phyloP scores from a whole-genome alignment of 2,797 vertebrate genomes.

The Spinus pinus region DNA sequence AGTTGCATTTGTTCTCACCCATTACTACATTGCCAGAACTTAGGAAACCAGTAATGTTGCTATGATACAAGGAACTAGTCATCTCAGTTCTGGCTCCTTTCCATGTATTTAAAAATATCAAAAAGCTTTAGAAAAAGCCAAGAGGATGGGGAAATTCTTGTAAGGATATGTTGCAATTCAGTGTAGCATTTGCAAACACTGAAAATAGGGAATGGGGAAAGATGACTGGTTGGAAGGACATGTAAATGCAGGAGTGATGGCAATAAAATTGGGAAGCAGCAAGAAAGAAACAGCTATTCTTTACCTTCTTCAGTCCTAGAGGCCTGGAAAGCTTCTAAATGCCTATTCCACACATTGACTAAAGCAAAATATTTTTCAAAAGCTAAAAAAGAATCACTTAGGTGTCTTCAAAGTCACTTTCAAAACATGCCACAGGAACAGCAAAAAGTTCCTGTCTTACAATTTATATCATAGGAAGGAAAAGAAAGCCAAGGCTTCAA shows the following conservation, averaged over 20 bases:
- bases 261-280: background rate
- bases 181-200: background rate
- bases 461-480: background rate
- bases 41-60: constrained; percentile 51
- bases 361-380: background rate
- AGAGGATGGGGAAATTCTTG: constrained; percentile 36
- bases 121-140: constrained; percentile 50
- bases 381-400: background rate
- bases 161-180: background rate
- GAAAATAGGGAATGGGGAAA: background rate
- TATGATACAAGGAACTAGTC: constrained; percentile 57
- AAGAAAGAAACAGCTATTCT: background rate
- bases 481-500: background rate
- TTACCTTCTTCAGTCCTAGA: background rate
- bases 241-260: background rate
- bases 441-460: background rate
- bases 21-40: constrained; percentile 27
- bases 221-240: background rate
- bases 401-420: background rate
- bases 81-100: constrained; percentile 49
- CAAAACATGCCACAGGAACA: background rate
- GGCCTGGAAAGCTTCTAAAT: background rate
- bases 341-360: background rate
- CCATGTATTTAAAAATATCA: constrained; percentile 65
- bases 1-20: constrained; percentile 46